These are phyloP conservation scores for Delichon dasypus DNA, from an alignment of 2,797 vertebrate species.

Conservation along the genomic window DNA sequence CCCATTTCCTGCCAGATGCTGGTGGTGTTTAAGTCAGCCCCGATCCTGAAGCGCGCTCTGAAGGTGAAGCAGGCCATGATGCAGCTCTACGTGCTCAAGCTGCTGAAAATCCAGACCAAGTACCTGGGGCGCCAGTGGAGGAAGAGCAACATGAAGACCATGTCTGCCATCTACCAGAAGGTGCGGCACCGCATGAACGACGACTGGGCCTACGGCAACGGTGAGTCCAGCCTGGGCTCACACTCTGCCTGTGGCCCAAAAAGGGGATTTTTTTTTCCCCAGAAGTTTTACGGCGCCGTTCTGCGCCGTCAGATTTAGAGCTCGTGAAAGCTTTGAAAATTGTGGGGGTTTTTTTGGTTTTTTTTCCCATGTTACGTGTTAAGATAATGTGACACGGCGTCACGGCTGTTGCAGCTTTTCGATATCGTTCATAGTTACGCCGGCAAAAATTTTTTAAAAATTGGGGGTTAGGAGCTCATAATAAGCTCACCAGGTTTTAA, in stretches of 20 bases:
- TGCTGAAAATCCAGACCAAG: conserved; percentile 96
- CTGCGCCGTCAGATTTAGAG: neutral
- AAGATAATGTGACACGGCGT: neutral
- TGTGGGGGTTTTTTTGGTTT: neutral
- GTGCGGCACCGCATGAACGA: conserved; percentile 95
- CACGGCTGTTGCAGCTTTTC: neutral
- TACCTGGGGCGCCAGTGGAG: conserved; percentile 96
- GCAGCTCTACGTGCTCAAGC: conserved; percentile 94
- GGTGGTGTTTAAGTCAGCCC: conserved; percentile 96
- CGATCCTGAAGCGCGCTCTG: conserved; percentile 92
- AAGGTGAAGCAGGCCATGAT: conserved; percentile 98
- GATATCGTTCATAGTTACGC: accelerated
- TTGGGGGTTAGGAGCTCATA: neutral
- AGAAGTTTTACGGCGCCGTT: accelerated
- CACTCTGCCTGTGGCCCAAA: neutral
- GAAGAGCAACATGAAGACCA: conserved; percentile 99
- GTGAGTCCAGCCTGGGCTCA: conserved; percentile 65
- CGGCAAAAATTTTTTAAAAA: neutral
- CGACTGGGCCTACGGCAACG: conserved; percentile 96
- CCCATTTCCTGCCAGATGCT: conserved; percentile 75
- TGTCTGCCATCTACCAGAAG: conserved; percentile 98
- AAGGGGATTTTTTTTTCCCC: neutral
- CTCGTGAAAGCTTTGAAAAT: neutral
- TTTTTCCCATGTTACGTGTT: accelerated
- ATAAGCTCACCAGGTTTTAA: neutral